Evolutionary conservation across 2,888 invertebrate genomes (phyloP), one percentile per base, ranked within the genome.

Genomic region (Erynnis tages): DNA sequence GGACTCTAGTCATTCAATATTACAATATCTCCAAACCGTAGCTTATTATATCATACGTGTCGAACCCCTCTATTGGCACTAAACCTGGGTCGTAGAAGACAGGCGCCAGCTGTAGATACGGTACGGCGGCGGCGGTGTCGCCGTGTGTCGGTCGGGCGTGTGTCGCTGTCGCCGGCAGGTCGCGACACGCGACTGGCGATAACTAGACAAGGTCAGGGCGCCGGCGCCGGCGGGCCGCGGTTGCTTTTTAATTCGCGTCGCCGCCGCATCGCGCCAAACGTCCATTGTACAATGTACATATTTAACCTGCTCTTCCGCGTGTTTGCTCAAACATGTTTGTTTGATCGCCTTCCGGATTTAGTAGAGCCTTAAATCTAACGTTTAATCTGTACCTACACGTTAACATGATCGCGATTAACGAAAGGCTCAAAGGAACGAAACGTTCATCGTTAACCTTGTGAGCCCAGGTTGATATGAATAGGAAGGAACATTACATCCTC

Each of bases 191-290:
- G 56, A 53, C 64, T 59, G 60, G 66, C 60, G 60, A 66, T 84
- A 85, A 83, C 75, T 76, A 82, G 83, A 80, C 86, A 88, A 87
- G 88, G 88, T 86, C 88, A 80, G 76, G 82, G 74, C 84, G 83
- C 76, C 72, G 87, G 86, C 88, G 86, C 82, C 86, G 83, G 76
- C 78, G 60, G 73, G 76, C 71, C 68, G 75, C 68, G 75, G 79
- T 81, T 82, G 82, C 83, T 82, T 85, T 85, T 85, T 84, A 84
- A 85, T 85, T 84, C 76, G 76, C 76, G 75, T 78, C 69, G 76
- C 83, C 71, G 68, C 66, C 68, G 60, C 72, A 71, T 19, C 49
- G 34, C 19, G 29, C 29, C 17, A 40, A 34, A 65, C 80, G 71
- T 73, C 76, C 77, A 81, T 78, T 78, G 77, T 77, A 73, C 68